Evolutionary conservation across 2,113 vertebrate species (phyloP).

Genomic region (Willisornis vidua): DNA sequence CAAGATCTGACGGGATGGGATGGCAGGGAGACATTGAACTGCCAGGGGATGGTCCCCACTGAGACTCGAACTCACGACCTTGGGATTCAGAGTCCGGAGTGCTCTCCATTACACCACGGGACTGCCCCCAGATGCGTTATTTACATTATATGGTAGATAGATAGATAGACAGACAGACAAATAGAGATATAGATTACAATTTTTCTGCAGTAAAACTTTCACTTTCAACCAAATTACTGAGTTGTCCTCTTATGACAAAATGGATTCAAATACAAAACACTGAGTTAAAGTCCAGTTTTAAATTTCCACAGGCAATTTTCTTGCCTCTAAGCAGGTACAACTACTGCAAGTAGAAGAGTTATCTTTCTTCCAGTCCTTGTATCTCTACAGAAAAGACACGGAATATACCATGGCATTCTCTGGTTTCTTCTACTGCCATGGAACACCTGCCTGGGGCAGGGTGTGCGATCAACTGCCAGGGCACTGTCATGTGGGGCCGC

Average conservation of each 20-base stretch:
- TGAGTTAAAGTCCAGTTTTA: background rate
- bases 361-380: background rate
- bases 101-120: too few relatives aligned
- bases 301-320: background rate
- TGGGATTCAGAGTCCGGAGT: too few relatives aligned
- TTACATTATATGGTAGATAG: too few relatives aligned
- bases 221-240: background rate
- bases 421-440: background rate
- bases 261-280: background rate
- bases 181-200: background rate
- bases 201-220: background rate
- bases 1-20: too few relatives aligned
- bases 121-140: too few relatives aligned
- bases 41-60: too few relatives aligned
- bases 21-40: too few relatives aligned
- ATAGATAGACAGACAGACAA: too few relatives aligned
- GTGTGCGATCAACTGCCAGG: background rate
- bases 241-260: too few relatives aligned
- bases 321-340: background rate
- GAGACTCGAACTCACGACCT: too few relatives aligned
- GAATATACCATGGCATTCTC: background rate
- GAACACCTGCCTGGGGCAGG: background rate
- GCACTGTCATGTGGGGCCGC: background rate
- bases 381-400: too few relatives aligned
- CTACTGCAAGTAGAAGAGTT: background rate